These are phyloP conservation scores for Cynodonichthys magdalenae DNA, from an alignment of 2,797 vertebrate genomes.

Conservation along the genomic window DNA sequence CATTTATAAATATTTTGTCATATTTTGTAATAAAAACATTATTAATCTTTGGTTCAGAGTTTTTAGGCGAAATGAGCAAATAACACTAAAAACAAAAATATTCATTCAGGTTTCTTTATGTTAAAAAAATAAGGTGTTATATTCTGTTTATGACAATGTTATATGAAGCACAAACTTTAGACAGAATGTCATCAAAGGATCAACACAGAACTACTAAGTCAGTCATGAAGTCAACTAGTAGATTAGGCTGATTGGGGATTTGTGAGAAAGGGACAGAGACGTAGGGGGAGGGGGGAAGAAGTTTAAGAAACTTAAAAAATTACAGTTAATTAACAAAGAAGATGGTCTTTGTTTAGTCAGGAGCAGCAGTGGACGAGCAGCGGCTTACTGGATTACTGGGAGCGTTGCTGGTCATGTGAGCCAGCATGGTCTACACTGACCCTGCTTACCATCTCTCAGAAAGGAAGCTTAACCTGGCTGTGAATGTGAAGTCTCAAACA, in stretches of 20 bases:
- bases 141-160: background rate
- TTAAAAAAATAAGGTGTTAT: too few relatives aligned
- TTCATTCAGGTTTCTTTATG: too few relatives aligned
- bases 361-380: slow-evolving; percentile 60
- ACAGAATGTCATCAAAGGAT: slow-evolving; percentile 11
- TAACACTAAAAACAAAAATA: too few relatives aligned
- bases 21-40: too few relatives aligned
- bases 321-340: slow-evolving; percentile 9
- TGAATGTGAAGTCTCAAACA: slow-evolving; percentile 64
- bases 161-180: background rate
- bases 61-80: too few relatives aligned
- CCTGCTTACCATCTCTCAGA: slow-evolving; percentile 72
- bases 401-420: slow-evolving; percentile 78
- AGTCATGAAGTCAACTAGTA: slow-evolving; percentile 46
- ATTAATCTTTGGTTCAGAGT: too few relatives aligned
- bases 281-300: slow-evolving; percentile 10
- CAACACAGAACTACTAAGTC: slow-evolving; percentile 34
- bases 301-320: background rate
- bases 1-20: too few relatives aligned
- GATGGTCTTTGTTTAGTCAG: slow-evolving; percentile 61
- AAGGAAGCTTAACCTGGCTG: slow-evolving; percentile 77
- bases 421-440: slow-evolving; percentile 69
- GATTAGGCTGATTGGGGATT: slow-evolving; percentile 53
- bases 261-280: slow-evolving; percentile 17
- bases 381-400: slow-evolving; percentile 82